A percentile compares a stretch with the other conserved stretches of the same genome.
Conservation (phyloP, 2,797 vertebrate genomes). For the Hemibagrus guttatus region DNA sequence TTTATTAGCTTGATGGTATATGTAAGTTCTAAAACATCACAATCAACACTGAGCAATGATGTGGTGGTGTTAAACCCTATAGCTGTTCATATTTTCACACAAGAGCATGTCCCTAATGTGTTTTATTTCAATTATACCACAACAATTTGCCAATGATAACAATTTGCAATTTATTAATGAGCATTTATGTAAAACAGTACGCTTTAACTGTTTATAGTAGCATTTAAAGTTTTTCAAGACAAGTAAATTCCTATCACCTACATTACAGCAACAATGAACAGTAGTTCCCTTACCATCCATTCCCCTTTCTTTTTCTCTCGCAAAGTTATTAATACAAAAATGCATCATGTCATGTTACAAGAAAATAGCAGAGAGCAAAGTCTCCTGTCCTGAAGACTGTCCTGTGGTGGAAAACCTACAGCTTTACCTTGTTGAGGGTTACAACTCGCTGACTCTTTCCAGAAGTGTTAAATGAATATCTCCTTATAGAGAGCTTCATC, state of each 20-base stretch:
- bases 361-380: background rate
- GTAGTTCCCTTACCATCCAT: background rate
- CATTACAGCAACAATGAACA: background rate
- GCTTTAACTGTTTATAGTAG: background rate
- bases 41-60: background rate
- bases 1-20: background rate
- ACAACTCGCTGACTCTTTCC: background rate
- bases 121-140: background rate
- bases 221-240: background rate
- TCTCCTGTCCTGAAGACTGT: background rate
- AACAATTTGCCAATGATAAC: background rate
- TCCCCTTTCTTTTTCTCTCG: background rate
- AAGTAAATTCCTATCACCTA: background rate
- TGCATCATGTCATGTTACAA: background rate
- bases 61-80: background rate
- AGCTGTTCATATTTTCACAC: background rate
- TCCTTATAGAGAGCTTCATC: background rate
- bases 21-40: background rate
- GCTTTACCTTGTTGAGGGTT: background rate
- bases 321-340: background rate
- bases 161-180: background rate
- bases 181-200: too few species aligned
- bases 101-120: background rate
- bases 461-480: background rate
- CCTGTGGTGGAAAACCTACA: background rate